A percentile compares a stretch with the other conserved stretches of the same genome.
Conservation (phyloP, 2,888 invertebrate species). For the Tromatobia lineatoria region DNA sequence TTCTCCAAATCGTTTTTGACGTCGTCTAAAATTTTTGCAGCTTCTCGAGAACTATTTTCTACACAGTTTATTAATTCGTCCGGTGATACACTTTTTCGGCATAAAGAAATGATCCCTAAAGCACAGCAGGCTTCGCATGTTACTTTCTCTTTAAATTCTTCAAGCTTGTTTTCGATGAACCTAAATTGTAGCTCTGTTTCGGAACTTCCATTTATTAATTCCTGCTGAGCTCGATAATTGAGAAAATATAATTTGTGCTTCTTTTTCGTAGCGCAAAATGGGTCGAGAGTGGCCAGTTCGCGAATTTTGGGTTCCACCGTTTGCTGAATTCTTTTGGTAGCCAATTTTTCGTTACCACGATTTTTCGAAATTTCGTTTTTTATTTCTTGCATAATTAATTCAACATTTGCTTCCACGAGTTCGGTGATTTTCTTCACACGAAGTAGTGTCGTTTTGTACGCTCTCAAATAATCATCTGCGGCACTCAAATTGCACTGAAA, state of each 20-base stretch:
- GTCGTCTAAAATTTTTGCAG: constrained; percentile 66
- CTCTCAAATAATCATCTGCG: constrained; percentile 68
- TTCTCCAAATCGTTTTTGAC: constrained; percentile 29
- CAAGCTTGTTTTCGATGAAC: constrained; percentile 53
- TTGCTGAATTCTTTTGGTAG: constrained; percentile 54
- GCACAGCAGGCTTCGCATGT: constrained; percentile 51
- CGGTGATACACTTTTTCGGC: constrained; percentile 64
- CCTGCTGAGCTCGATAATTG: constrained; percentile 61
- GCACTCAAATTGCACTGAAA: constrained; percentile 69
- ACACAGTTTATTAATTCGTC: constrained; percentile 66
- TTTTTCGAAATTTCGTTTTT: constrained; percentile 44
- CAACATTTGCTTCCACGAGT: constrained; percentile 50
- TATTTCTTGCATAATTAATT: constrained; percentile 43
- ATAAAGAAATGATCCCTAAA: constrained; percentile 53
- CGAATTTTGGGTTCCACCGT: constrained; percentile 61
- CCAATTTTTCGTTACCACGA: constrained; percentile 50
- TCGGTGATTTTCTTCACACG: constrained; percentile 48
- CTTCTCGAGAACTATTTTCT: constrained; percentile 59
- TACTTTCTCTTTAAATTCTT: constrained; percentile 56
- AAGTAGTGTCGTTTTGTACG: constrained; percentile 38
- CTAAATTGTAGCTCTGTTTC: constrained; percentile 43
- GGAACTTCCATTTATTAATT: constrained; percentile 60
- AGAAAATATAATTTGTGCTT: constrained; percentile 67
- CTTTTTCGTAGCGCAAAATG: constrained; percentile 66
- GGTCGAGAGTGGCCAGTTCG: constrained; percentile 66